A percentile compares a stretch with the other conserved stretches of the same genome.
Evolutionary conservation across 2,113 vertebrate species (phyloP).

Genomic region (Mesitornis unicolor): DNA sequence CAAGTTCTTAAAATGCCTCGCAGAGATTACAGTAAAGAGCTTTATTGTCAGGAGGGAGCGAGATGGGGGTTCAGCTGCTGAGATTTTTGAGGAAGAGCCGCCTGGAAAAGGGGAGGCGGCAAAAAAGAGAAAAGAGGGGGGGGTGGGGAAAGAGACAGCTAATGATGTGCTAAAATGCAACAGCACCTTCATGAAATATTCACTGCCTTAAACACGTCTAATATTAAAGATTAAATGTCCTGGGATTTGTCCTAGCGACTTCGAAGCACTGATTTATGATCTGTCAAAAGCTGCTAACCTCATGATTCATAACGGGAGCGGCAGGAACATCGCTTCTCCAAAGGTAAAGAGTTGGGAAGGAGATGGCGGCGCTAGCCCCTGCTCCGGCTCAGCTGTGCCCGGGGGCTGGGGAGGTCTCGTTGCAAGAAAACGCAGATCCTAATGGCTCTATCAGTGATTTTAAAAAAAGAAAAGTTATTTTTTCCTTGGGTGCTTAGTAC

Average conservation of each 20-base stretch:
- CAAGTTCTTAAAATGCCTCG: not conserved
- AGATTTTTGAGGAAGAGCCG: not conserved
- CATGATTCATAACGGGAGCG: constrained; percentile 76
- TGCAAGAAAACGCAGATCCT: not conserved
- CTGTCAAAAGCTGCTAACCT: constrained; percentile 77
- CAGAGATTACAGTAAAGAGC: constrained; percentile 37
- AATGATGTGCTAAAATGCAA: constrained; percentile 78
- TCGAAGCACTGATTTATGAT: constrained; percentile 81
- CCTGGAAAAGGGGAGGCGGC: not conserved
- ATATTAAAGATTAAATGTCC: constrained; percentile 81
- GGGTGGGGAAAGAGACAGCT: not conserved
- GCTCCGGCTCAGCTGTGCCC: not conserved
- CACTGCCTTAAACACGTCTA: constrained; percentile 74
- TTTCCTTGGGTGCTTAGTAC: constrained; percentile 64
- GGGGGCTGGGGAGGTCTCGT: not conserved
- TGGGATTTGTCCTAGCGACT: constrained; percentile 74
- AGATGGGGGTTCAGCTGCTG: not conserved
- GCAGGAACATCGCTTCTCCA: constrained; percentile 52
- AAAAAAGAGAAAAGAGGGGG: not conserved
- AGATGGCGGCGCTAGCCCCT: not conserved
- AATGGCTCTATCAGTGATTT: constrained; percentile 48
- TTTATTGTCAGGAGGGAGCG: not conserved
- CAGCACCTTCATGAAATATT: constrained; percentile 80
- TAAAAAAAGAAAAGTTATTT: constrained; percentile 34
- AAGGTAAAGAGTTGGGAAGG: not conserved